Evolutionary conservation across 64 coral and sea anemone species (phyloP), one percentile per base, ranked within the genome.

Genomic region (Pocillopora verrucosa): DNA sequence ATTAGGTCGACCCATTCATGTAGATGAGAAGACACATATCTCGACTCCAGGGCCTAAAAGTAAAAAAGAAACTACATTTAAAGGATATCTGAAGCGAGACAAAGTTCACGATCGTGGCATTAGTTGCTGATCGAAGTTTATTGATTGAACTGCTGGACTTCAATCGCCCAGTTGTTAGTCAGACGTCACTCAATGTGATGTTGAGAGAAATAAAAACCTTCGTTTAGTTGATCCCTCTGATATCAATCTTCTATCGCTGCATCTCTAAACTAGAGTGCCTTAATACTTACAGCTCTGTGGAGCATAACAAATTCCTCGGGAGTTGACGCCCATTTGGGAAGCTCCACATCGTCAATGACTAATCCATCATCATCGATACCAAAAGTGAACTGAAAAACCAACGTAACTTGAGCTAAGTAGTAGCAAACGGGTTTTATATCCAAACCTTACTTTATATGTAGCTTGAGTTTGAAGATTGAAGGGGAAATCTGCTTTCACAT

Each of bases 1-100:
- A 99, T 99, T 5, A 99, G 82, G 51, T 99, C 97, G 67, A 95
- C 69, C 97, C 97, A 99, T 60, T 95, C 91, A 73, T 99, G 97
- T 16, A 99, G 67, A 70, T 91, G 88, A 38, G 74, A 74, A 19
- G 97, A 99, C 19, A 99, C 97, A 58, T 93, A 80, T 17, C 93
- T 94, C 9, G 97, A 99, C 64, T 99, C 97, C 13, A 99, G 86
- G 56, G 97, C 97, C 97, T 99, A 59, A 6, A 56, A 87, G 19
- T n/a, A 22, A 80, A 63, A 59, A 76, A 76, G 11, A 56, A 36
- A 20, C 11, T 56, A 79, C 12, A 79, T 56, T 51, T 51, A 51
- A 51, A 51, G 41, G 41, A 51, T 7, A 51, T 51, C 41, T 4
- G 41, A 51, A 51, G 41, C 41, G 41, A 51, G 7, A 51, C 41